phyloP scores from a whole-genome alignment of 2,113 vertebrate species.

The Poeciliopsis prolifica region DNA sequence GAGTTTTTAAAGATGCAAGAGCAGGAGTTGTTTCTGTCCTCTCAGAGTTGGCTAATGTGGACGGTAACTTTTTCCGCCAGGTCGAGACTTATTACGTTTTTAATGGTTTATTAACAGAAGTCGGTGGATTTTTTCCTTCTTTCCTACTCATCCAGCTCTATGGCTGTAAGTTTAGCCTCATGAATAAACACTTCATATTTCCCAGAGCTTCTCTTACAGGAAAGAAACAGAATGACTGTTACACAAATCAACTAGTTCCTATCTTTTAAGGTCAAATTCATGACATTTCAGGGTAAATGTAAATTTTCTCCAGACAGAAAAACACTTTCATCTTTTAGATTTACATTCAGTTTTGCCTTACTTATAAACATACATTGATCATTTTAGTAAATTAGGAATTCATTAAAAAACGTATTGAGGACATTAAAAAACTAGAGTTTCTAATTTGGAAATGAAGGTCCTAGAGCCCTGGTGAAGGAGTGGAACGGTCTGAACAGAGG shows the following conservation, averaged over 20 bases:
- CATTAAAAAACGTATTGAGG: too few relatives aligned
- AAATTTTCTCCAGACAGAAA: too few relatives aligned
- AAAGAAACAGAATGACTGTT: not conserved
- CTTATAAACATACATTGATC: too few relatives aligned
- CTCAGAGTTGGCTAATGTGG: not conserved
- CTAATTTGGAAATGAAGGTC: too few relatives aligned
- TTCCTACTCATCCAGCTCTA: conserved; percentile 7
- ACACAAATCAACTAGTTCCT: not conserved
- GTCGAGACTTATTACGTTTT: not conserved
- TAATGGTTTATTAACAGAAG: conserved; percentile 44
- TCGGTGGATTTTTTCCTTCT: conserved; percentile 15
- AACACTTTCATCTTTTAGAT: too few relatives aligned
- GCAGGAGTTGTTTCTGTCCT: not conserved
- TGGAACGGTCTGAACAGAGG: too few relatives aligned
- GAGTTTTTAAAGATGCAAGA: not conserved
- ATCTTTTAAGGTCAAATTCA: not conserved
- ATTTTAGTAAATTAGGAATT: too few relatives aligned
- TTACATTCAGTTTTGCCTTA: too few relatives aligned
- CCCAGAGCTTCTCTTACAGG: not conserved
- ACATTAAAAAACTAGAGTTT: too few relatives aligned
- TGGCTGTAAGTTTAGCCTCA: not conserved
- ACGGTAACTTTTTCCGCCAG: not conserved
- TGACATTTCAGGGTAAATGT: not conserved
- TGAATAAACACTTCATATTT: not conserved
- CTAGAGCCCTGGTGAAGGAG: too few relatives aligned